Conservation (phyloP, 2,888 invertebrate genomes). For the Eristalis tenax region DNA sequence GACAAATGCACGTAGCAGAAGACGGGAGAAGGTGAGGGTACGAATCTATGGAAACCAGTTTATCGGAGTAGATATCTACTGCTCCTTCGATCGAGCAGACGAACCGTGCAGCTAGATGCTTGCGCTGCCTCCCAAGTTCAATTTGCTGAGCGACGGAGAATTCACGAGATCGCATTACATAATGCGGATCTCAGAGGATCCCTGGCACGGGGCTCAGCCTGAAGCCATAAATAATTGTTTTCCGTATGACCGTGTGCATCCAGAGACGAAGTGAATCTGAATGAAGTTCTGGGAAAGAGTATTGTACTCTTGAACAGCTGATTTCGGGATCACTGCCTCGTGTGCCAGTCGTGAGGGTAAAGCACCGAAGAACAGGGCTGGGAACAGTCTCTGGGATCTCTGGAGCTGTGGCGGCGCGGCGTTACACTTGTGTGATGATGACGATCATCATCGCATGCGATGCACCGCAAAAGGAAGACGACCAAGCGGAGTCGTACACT, state of each 20-base stretch:
- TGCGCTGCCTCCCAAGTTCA: slow-evolving; percentile 55
- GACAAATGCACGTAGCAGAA: slow-evolving; percentile 7
- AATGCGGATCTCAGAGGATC: slow-evolving; percentile 15
- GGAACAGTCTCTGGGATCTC: slow-evolving; percentile 37
- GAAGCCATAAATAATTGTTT: slow-evolving; percentile 66
- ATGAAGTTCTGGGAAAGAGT: slow-evolving; percentile 69
- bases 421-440: slow-evolving; percentile 43
- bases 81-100: slow-evolving; percentile 44
- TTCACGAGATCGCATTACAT: slow-evolving; percentile 67
- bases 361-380: slow-evolving; percentile 69
- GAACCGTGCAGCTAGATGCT: slow-evolving; percentile 15
- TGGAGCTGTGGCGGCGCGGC: background rate
- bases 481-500: background rate
- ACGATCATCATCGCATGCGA: slow-evolving; percentile 29
- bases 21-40: background rate
- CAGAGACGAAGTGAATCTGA: slow-evolving; percentile 51
- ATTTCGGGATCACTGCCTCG: slow-evolving; percentile 25
- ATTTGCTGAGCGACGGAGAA: slow-evolving; percentile 59
- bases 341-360: slow-evolving; percentile 38
- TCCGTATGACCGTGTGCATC: slow-evolving; percentile 11
- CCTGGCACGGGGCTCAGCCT: slow-evolving; percentile 24
- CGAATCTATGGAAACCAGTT: slow-evolving; percentile 57
- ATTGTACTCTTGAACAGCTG: slow-evolving; percentile 67
- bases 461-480: background rate
- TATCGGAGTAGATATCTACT: slow-evolving; percentile 25